Base-by-base conservation (phyloP, 2,888 invertebrate species). In the Chrysolina oricalcia region DNA sequence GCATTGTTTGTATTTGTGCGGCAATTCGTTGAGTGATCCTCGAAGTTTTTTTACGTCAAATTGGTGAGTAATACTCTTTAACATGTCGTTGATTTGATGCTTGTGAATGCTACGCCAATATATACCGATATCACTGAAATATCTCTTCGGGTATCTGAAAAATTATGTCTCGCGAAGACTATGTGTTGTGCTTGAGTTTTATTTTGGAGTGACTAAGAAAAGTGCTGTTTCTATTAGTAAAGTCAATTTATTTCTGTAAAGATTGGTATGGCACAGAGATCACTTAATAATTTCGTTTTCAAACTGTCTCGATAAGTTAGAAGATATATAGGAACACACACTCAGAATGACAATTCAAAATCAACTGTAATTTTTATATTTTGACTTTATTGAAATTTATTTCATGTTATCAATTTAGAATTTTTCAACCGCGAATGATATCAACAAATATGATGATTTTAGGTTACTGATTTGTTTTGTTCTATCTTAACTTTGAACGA, bases 1-100 rank as follows among this genome's bases (percentile, higher is more conserved):
- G 80, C 80, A 80, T 81, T 83, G 81, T 81, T 83, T 81, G 80
- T 81, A 80, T 81, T 78, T 82, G 83, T 83, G 78, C 72, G 78
- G 76, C 72, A 75, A 77, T 79, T 80, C 75, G 75, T 77, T 80
- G 73, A 74, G 75, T 74, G 76, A 72, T 67, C 73, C 73, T 72
- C n/a, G 59, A 65, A 63, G 72, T 70, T 43, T 17, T 19, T 73
- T 71, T 48, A 35, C 56, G 53, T 35, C 35, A 40, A 27, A 40
- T 15, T 35, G 68, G 68, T 68, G 68, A 68, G 68, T 68, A 68
- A 41, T 15, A 50, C n/a, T 35, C 10, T 68, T 68, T 4, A 35
- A 40, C 23, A 9, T 68, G 68, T 35, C 40, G 6, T 53, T 53
- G 27, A 3, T 50, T 17, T 19, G 13, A 27, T 23, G 17, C 2